These are phyloP conservation scores for Myiozetetes cayanensis DNA, from an alignment of 2,113 vertebrate species.

Conservation along the genomic window DNA sequence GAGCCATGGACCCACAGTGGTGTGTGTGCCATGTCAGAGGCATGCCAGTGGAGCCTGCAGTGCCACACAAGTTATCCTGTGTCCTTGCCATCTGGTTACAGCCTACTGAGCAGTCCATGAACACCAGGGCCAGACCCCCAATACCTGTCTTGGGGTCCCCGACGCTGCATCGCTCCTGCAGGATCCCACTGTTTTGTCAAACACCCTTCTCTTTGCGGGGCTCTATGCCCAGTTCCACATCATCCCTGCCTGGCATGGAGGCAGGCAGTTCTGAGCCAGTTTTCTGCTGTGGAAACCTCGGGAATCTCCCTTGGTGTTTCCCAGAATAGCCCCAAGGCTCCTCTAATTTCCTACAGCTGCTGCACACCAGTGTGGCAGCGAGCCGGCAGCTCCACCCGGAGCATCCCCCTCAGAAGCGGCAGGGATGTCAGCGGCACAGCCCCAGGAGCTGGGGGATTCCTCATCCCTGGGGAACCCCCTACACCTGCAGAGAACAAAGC, in stretches of 20 bases:
- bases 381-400: not conserved
- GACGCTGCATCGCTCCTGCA: fast-evolving
- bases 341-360: conserved; percentile 39
- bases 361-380: not conserved
- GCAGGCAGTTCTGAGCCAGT: conserved; percentile 13
- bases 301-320: conserved; percentile 51
- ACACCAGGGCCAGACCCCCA: not conserved
- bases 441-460: not conserved
- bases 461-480: not conserved
- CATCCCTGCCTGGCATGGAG: not conserved
- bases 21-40: fast-evolving
- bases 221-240: not conserved
- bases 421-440: not conserved
- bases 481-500: not conserved
- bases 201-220: not conserved
- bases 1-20: not conserved
- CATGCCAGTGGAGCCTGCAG: not conserved
- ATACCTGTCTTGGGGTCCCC: fast-evolving
- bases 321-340: conserved; percentile 34
- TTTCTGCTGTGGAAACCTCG: conserved; percentile 23
- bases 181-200: not conserved
- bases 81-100: not conserved
- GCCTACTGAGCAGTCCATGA: not conserved
- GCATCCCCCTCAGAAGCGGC: not conserved
- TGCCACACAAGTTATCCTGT: not conserved